phyloP scores from a whole-genome alignment of 2,113 vertebrate genomes.

The Chaetodon trifascialis region DNA sequence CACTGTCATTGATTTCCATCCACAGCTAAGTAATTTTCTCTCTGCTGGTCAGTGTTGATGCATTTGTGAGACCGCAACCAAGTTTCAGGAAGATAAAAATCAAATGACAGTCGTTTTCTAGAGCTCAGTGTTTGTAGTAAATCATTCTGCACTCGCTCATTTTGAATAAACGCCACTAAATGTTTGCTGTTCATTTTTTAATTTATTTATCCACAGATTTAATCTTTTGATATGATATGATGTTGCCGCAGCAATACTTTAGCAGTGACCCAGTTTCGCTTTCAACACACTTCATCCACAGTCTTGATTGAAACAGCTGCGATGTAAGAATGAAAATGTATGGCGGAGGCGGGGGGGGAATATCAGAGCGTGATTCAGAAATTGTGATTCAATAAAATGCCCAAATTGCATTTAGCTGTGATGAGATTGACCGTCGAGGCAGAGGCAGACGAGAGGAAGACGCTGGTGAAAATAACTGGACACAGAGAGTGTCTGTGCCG shows the following conservation, averaged over 20 bases:
- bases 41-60: constrained; percentile 51
- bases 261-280: constrained; percentile 70
- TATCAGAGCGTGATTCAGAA: constrained; percentile 60
- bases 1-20: constrained; percentile 77
- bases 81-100: constrained; percentile 40
- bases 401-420: constrained; percentile 72
- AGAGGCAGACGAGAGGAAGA: constrained; percentile 66
- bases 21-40: constrained; percentile 60
- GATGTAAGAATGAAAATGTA: constrained; percentile 56
- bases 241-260: constrained; percentile 50
- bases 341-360: not conserved
- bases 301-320: constrained; percentile 65
- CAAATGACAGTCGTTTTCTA: constrained; percentile 27
- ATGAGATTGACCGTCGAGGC: constrained; percentile 70
- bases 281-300: constrained; percentile 61
- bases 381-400: constrained; percentile 73
- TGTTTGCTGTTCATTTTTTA: constrained; percentile 48
- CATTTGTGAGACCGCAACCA: constrained; percentile 41
- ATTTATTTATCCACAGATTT: constrained; percentile 64
- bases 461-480: constrained; percentile 73
- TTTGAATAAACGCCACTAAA: constrained; percentile 55
- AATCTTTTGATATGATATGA: constrained; percentile 65
- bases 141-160: constrained; percentile 24
- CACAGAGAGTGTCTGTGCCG: constrained; percentile 51
- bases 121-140: constrained; percentile 20